Evolutionary conservation across 2,797 vertebrate species (phyloP), one percentile per base, ranked within the genome.

Genomic region (Oceanodroma leucorhoa): DNA sequence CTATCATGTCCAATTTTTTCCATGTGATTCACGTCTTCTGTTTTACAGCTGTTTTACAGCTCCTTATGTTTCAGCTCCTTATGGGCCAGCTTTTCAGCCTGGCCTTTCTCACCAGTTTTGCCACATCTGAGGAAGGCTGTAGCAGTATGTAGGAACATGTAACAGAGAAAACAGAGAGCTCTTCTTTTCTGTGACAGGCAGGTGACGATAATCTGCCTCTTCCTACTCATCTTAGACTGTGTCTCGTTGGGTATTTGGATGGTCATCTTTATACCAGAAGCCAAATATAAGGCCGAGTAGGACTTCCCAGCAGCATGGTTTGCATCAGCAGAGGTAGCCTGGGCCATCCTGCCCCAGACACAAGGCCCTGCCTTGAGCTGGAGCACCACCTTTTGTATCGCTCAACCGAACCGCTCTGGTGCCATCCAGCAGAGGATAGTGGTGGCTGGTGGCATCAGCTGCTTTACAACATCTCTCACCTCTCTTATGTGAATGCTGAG

Each of bases 381-480:
- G n/a, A 90, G 17, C 24, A 30, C 8, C 4, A 3, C 23, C 40
- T 51, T 46, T 48, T 27, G 1, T 71, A 5, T 26, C 18, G 14
- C 7, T 1, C 14, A 73, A 20, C 13, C 11, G 9, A 43, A 30
- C 40, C 2, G 0, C 12, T n/a, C 30, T 32, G 23, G 11, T 45
- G 62, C 50, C 54, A 45, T 41, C 32, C 64, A 19, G 41, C 46
- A 92, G 61, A 76, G 45, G 14, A 38, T 1, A 5, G 58, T 9
- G 14, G 54, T 36, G 77, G 14, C 34, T 82, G 41, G n/a, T 67
- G 45, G 43, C 17, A 70, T 32, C 43, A 11, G 34, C 65, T 55
- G 53, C 57, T 73, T 64, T 34, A 20, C 43, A 48, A 3, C 43
- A 53, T 55, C 45, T 13, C 18, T 85, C 12, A 10, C 29, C 9